Evolutionary conservation across 2,888 invertebrate species (phyloP), one percentile per base, ranked within the genome.

Genomic region (Cylloceria caligata): DNA sequence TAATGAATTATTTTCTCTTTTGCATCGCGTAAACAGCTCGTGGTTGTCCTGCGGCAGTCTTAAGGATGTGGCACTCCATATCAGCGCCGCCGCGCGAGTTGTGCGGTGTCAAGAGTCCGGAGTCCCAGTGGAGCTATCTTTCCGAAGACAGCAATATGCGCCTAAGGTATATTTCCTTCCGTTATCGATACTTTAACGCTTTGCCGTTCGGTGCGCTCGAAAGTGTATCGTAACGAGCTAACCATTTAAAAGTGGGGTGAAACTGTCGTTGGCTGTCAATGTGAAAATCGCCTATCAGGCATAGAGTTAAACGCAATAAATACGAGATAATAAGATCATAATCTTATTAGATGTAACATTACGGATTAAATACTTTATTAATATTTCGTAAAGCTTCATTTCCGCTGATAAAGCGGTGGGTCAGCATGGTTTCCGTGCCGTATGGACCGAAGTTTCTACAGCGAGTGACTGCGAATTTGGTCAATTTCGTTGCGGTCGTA

Each of bases 401-500:
- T 97, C 98, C 91, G 98, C 98, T 82, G 98, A 98, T 93, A 98
- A 98, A 94, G 97, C 98, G 57, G 97, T 98, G 83, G 99, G 99
- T 86, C 97, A 97, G 89, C 96, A 96, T 93, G 99, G 99, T 81
- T 99, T 99, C 94, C 96, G 96, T 91, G 97, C 98, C 64, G 96
- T 98, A 71, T 99, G 99, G 98, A 99, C 99, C 79, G 99, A 99
- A 94, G 96, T 99, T 88, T 92, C 92, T 71, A 94, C 94, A 88
- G 95, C 95, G 81, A 93, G 93, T 84, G 94, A 94, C 67, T 95
- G 94, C 80, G 93, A 93, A 75, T 57, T 80, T 11, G 93, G 93
- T 84, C 95, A 96, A 89, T 97, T 97, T 92, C 94, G 95, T 86
- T 97, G 97, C 92, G 92, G 93, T 83, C 94, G 94, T 88, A 96